Percentiles rank a stretch among this genome's conserved stretches.
These are phyloP conservation scores for Actenoides hombroni DNA, from an alignment of 2,113 vertebrate species.

Conservation along the genomic window DNA sequence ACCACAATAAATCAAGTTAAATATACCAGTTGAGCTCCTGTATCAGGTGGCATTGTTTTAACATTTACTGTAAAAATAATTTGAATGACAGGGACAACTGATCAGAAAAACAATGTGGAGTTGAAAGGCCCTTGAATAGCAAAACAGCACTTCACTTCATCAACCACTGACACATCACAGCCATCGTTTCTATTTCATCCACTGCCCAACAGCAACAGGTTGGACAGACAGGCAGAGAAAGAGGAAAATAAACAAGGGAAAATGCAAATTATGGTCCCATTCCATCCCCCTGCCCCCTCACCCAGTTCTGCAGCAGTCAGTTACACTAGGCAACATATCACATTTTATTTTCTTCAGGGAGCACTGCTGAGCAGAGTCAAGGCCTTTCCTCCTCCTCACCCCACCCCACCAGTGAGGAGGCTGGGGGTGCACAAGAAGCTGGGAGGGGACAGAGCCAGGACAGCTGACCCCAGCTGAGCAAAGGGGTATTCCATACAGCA, in stretches of 20 bases:
- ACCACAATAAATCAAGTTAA: slow-evolving; percentile 52
- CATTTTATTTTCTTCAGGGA: background rate
- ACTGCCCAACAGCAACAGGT: background rate
- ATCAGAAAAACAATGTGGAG: background rate
- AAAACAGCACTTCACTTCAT: background rate
- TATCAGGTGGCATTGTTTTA: slow-evolving; percentile 1
- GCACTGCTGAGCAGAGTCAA: background rate
- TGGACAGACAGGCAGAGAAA: background rate
- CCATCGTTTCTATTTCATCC: background rate
- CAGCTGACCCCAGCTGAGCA: background rate
- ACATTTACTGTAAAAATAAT: background rate
- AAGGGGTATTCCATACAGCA: background rate
- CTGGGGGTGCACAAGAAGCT: background rate
- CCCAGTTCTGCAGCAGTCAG: background rate
- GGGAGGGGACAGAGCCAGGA: background rate
- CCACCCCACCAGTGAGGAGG: background rate
- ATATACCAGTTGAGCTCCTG: background rate
- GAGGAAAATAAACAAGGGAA: background rate
- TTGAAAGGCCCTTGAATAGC: background rate
- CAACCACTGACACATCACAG: background rate
- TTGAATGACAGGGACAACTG: slow-evolving; percentile 54
- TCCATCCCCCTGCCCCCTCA: no score
- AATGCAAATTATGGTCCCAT: background rate
- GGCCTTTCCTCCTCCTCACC: background rate
- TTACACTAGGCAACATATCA: background rate